Conservation (phyloP, 1,140 invertebrate genomes). For the Camponotus pennsylvanicus region DNA sequence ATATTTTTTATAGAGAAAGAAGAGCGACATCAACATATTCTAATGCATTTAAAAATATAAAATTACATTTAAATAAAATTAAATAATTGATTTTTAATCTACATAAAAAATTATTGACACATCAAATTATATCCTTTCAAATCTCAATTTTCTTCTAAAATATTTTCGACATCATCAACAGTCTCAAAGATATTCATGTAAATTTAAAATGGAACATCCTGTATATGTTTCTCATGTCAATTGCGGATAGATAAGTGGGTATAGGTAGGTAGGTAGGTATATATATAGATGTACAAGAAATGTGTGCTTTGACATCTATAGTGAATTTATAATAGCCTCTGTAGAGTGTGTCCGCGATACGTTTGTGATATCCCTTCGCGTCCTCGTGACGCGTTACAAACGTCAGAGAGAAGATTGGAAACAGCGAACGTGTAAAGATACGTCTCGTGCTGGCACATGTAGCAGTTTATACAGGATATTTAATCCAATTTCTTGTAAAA, state of each 20-base stretch:
- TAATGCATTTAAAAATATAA: too few species aligned
- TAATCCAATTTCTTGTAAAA: neutral
- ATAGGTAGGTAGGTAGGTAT: constrained; percentile 9
- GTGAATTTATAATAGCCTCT: constrained; percentile 48
- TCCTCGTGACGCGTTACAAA: constrained; percentile 40
- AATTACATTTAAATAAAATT: too few species aligned
- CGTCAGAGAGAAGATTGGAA: constrained; percentile 16
- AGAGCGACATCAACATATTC: too few species aligned
- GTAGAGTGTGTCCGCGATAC: constrained; percentile 4
- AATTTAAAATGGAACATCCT: too few species aligned
- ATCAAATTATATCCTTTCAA: too few species aligned
- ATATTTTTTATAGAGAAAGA: too few species aligned
- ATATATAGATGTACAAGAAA: constrained; percentile 28
- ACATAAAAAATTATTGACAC: too few species aligned
- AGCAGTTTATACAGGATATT: too few species aligned
- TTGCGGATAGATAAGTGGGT: neutral
- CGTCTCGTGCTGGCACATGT: neutral
- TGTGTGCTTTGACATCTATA: constrained; percentile 27
- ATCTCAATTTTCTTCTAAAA: too few species aligned
- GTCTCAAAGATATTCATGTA: too few species aligned
- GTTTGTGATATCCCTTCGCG: constrained; percentile 13
- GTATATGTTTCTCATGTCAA: constrained; percentile 9
- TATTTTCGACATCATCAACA: too few species aligned
- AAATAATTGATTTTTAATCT: too few species aligned
- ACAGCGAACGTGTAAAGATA: neutral